Evolutionary conservation across 2,113 vertebrate genomes (phyloP).

Genomic region (Sylvia atricapilla): DNA sequence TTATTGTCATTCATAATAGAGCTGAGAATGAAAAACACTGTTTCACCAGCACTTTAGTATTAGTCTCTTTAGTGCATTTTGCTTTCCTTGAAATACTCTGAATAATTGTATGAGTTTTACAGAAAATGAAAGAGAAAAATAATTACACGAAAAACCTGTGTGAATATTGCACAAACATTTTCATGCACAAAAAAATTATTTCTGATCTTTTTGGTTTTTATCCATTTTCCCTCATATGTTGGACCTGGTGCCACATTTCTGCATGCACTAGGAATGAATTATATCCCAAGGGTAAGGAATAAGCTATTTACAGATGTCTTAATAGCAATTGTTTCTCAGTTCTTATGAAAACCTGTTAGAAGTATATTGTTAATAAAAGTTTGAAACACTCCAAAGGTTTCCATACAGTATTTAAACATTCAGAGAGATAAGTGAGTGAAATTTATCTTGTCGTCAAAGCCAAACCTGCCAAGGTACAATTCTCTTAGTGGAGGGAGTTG

Average conservation of each 20-base stretch:
- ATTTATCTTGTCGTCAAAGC: not conserved
- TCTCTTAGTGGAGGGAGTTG: not conserved
- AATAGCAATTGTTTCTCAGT: not conserved
- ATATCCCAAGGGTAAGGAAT: not conserved
- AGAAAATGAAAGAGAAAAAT: not conserved
- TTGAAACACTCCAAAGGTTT: not conserved
- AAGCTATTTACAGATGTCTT: not conserved
- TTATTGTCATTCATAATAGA: not conserved
- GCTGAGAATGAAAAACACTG: not conserved
- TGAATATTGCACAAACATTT: not conserved
- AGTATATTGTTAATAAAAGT: not conserved
- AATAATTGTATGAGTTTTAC: not conserved
- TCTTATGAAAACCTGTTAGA: not conserved
- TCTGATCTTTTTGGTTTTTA: not conserved
- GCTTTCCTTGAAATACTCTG: not conserved
- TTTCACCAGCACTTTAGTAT: not conserved
- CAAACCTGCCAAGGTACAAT: not conserved
- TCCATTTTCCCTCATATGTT: not conserved
- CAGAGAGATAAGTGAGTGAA: not conserved
- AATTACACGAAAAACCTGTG: not conserved
- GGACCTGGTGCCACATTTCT: not conserved
- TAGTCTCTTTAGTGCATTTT: not conserved
- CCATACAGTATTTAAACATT: not conserved
- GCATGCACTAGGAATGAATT: not conserved
- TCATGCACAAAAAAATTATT: not conserved